A percentile compares a stretch with the other conserved stretches of the same genome.
Conservation (phyloP, 2,797 vertebrate species). For the Galagoides demidoff region DNA sequence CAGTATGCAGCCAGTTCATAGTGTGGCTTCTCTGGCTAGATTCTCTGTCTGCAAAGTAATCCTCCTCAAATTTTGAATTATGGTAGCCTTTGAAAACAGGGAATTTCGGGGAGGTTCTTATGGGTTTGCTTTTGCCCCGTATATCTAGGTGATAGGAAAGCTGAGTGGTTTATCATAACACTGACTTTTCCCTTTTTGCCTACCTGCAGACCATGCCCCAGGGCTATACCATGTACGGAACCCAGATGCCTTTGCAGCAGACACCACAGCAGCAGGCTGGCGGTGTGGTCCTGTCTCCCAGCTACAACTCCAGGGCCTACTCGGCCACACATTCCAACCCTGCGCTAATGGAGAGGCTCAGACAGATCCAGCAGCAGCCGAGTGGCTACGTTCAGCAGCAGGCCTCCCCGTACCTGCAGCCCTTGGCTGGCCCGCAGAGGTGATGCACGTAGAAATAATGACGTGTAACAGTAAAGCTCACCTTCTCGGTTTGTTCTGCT, state of each 20-base stretch:
- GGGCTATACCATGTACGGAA: constrained; percentile 87
- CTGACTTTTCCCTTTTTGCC: constrained; percentile 34
- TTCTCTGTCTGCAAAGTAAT: background rate
- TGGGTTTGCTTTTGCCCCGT: background rate
- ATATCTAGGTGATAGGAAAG: background rate
- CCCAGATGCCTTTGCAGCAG: constrained; percentile 84
- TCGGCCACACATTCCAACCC: constrained; percentile 74
- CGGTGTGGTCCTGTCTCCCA: constrained; percentile 82
- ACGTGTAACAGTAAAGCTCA: background rate
- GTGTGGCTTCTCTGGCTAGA: background rate
- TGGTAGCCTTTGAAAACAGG: background rate
- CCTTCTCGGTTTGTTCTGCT: background rate
- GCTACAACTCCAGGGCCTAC: constrained; percentile 81
- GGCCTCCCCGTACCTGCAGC: constrained; percentile 78
- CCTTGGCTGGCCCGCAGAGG: constrained; percentile 82
- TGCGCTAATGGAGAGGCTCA: constrained; percentile 82
- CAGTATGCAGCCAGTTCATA: background rate
- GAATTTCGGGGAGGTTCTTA: background rate
- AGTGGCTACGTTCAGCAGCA: constrained; percentile 85
- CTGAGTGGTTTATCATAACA: background rate
- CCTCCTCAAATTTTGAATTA: background rate
- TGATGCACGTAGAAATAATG: constrained; percentile 70
- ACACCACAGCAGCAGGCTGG: constrained; percentile 77
- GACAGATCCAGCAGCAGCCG: constrained; percentile 86
- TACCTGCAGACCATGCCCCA: constrained; percentile 84